Conservation (phyloP, 2,888 invertebrate species). For the Apodemia zela region DNA sequence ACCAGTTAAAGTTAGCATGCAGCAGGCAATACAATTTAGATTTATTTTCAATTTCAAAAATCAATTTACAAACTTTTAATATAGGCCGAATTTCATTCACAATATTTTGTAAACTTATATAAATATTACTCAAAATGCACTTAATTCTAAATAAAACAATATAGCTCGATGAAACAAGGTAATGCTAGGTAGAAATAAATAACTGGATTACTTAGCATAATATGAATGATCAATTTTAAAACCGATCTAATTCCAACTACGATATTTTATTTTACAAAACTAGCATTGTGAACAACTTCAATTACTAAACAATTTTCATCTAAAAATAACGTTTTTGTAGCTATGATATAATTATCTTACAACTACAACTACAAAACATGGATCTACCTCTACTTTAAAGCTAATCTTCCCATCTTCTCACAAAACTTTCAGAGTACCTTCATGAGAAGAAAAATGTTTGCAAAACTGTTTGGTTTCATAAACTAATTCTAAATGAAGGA, state of each 20-base stretch:
- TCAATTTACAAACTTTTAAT: slow-evolving; percentile 24
- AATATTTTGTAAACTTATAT: slow-evolving; percentile 23
- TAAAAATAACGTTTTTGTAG: slow-evolving; percentile 50
- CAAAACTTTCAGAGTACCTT: slow-evolving; percentile 76
- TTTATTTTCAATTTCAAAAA: slow-evolving; percentile 31
- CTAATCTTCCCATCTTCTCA: slow-evolving; percentile 73
- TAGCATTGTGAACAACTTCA: slow-evolving; percentile 55
- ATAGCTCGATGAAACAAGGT: slow-evolving; percentile 40
- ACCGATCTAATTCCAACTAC: slow-evolving; percentile 51
- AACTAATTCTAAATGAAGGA: slow-evolving; percentile 62
- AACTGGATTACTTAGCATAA: slow-evolving; percentile 41
- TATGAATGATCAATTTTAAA: slow-evolving; percentile 50
- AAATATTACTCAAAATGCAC: slow-evolving; percentile 44
- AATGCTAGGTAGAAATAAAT: slow-evolving; percentile 36
- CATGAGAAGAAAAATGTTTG: slow-evolving; percentile 80
- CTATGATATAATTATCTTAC: slow-evolving; percentile 59
- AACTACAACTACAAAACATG: slow-evolving; percentile 69
- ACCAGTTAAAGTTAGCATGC: slow-evolving; percentile 60
- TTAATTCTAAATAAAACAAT: slow-evolving; percentile 34
- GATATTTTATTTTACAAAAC: slow-evolving; percentile 52
- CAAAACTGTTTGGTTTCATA: slow-evolving; percentile 70
- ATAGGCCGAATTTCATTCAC: slow-evolving; percentile 21
- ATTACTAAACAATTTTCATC: slow-evolving; percentile 38
- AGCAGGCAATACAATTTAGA: slow-evolving; percentile 65
- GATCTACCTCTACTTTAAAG: slow-evolving; percentile 70